phyloP scores from a whole-genome alignment of 2,888 invertebrate genomes.

The Harpalus rufipes region DNA sequence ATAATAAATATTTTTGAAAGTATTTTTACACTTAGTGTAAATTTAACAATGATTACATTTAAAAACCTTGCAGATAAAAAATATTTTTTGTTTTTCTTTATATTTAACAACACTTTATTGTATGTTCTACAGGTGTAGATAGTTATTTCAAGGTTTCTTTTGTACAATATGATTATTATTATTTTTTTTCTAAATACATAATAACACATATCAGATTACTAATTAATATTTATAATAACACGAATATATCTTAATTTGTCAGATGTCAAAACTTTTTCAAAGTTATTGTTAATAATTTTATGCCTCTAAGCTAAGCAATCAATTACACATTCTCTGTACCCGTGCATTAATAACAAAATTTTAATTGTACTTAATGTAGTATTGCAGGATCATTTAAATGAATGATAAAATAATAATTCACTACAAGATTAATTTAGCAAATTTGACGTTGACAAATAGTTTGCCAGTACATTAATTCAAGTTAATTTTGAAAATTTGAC shows the following conservation, averaged over 20 bases:
- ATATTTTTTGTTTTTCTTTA: conserved; percentile 6
- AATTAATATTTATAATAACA: conserved; percentile 14
- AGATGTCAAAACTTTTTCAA: conserved; percentile 14
- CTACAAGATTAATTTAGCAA: conserved; percentile 19
- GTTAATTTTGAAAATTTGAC: conserved; percentile 17
- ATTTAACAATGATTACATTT: conserved; percentile 15
- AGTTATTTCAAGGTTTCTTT: conserved; percentile 14
- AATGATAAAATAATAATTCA: conserved; percentile 20
- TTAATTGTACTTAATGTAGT: background rate
- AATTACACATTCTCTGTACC: conserved; percentile 1
- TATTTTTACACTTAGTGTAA: background rate
- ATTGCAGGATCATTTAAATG: background rate
- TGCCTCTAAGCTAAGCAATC: background rate
- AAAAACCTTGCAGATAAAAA: conserved; percentile 42
- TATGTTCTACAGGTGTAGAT: conserved; percentile 28
- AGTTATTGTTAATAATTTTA: background rate
- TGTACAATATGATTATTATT: conserved; percentile 31
- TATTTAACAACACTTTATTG: conserved; percentile 13
- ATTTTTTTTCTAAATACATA: conserved; percentile 12
- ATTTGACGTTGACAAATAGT: conserved; percentile 26
- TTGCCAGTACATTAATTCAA: conserved; percentile 16
- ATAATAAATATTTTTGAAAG: background rate
- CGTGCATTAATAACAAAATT: background rate
- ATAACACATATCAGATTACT: conserved; percentile 23
- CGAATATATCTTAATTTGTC: conserved; percentile 37